Base-by-base conservation (phyloP, 2,113 vertebrate species). In the Tenebrosternarchus preto region DNA sequence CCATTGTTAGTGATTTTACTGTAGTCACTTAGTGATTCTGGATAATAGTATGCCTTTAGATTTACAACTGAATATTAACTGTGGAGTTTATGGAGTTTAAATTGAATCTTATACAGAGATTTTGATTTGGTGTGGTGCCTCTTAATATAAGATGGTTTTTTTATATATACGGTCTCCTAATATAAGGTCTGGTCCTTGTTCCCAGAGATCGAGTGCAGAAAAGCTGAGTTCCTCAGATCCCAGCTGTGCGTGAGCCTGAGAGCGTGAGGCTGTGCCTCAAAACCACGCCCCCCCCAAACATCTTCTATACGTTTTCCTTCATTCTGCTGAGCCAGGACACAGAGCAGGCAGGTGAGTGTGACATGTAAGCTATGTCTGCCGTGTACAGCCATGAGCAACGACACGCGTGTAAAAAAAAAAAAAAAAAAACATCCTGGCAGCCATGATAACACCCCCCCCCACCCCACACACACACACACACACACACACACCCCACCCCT, bases 401-500 rank as follows among this genome's bases (percentile, higher is more conserved):
- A 83, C 82, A 80, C 29, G 66, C 50, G n/a, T 83, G 73, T 80
- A 64, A 69, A 74, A 63, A 19, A 68, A 83, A 46, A 64, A 59
- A 76, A 64, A 69, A 74, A 63, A 19, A 68, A 83, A 46, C 71
- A 59, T 46, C 67, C 68, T 20, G 46, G 56, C 68, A 75, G 73
- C 73, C 77, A 76, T 80, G 72, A 80, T 66, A 83, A 80, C 72
- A 80, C 46, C 70, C 50, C 69, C 46, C 43, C 43, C 22, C 57
- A 0, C 19, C 71, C 43, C 71, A n/a, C n/a, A n/a, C n/a, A n/a
- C n/a, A n/a, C n/a, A n/a, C n/a, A n/a, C n/a, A n/a, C n/a, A n/a
- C n/a, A n/a, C n/a, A n/a, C n/a, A n/a, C n/a, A n/a, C n/a, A n/a
- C 70, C 61, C 74, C 29, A 36, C 56, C 66, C 76, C 60, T 89